Evolutionary conservation across 1,140 invertebrate species (phyloP), one percentile per base, ranked within the genome.

Genomic region (Panulirus ornatus): DNA sequence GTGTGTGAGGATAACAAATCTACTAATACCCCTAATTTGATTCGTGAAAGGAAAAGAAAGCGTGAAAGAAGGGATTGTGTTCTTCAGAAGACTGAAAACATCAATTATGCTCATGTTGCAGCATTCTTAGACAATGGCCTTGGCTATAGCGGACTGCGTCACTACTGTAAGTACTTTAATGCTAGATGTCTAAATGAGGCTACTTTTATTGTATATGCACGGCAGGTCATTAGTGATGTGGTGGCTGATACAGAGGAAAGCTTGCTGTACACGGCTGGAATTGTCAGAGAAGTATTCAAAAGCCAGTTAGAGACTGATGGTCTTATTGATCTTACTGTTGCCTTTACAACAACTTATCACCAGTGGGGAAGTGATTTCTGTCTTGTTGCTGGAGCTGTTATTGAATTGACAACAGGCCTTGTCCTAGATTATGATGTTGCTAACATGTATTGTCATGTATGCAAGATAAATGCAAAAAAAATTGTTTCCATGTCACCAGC

Each of bases 301-400:
- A 91, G 84, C 34, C 88, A 91, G 3, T 58, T 91, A 44, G 83
- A 91, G n/a, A 87, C 83, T 40, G 91, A 92, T 42, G 88, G 85
- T 19, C 47, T 92, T 27, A 76, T 92, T 79, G 91, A 92, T 78
- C 73, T 92, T 19, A 92, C 91, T 9, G 91, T 92, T 58, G 79
- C 83, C 38, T 92, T 83, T 73, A 92, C 91, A 51, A 92, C 91
- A n/a, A 92, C 91, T 1, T 92, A 92, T 66, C 91, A 92, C 58
- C 91, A 92, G 85, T 92, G 91, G 91, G 91, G 91, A 70, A 92
- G 91, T 85, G 91, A 92, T 76, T 92, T 92, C 82, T 92, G 91
- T 66, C 71, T 92, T 19, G 91, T 92, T 51, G 91, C 91, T 58
- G 91, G 91, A 34, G 91, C 91, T 38, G 91, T 92, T 34, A 92